Percentiles rank a stretch among this genome's conserved stretches.
Evolutionary conservation across 2,113 vertebrate species (phyloP).

Genomic region (Thunnus thynnus): DNA sequence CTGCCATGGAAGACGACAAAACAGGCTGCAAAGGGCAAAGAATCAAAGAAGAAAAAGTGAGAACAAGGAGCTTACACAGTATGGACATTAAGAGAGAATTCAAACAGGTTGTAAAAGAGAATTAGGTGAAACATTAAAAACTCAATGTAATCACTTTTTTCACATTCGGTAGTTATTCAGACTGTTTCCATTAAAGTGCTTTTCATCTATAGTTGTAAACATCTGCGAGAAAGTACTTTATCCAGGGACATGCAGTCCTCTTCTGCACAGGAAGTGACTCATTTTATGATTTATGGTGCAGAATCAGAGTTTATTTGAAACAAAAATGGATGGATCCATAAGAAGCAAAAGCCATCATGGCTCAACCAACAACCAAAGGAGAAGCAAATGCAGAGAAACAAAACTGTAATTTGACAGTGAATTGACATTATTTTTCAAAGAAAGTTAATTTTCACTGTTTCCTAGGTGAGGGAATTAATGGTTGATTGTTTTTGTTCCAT

Average conservation of each 20-base stretch:
- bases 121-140: not conserved
- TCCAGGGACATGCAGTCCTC: not conserved
- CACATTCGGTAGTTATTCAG: not conserved
- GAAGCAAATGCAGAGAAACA: not conserved
- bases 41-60: conserved; percentile 73
- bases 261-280: conserved; percentile 14
- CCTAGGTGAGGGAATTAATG: not conserved
- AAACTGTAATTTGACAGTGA: not conserved
- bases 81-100: not conserved
- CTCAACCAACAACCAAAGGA: not conserved
- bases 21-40: conserved; percentile 38
- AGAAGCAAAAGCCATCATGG: not conserved
- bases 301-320: not conserved
- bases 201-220: conserved; percentile 7
- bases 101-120: not conserved
- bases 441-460: not conserved
- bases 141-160: not conserved
- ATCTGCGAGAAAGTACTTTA: not conserved
- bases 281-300: conserved; percentile 10
- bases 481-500: not conserved
- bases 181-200: conserved; percentile 6
- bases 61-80: not conserved
- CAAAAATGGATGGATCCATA: not conserved
- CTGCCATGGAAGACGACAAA: conserved; percentile 79
- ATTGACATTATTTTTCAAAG: not conserved